Base-by-base conservation (phyloP, 1,140 invertebrate genomes). In the Papilio xuthus region DNA sequence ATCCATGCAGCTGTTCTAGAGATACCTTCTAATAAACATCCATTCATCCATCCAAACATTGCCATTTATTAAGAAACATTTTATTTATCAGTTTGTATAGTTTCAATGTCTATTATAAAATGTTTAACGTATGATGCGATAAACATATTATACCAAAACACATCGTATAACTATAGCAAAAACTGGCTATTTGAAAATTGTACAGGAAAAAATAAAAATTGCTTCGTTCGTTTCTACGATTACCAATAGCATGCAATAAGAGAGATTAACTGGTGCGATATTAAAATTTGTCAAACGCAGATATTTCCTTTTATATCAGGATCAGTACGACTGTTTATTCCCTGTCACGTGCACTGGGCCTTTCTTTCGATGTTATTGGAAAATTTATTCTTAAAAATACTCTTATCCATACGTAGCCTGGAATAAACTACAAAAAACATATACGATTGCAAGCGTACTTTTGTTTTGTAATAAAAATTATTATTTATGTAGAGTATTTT, bases 261-360 rank as follows among this genome's bases (percentile, higher is more conserved):
- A 18, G 15, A 20, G 20, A 60, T 60, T 60, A 60, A 60, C 53
- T 63, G 60, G 60, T 32, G 13, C 60, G 60, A 67, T 28, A 67
- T 67, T 67, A 67, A 67, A 67, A 67, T 28, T 67, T 67, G 60
- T 67, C 60, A 67, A 67, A 28, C 60, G 60, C 60, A 67, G 60
- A 67, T 28, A 60, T 60, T 60, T 18, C 26, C 13, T 67, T 67
- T 67, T 26, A 67, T 28, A 67, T 28, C 60, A 1, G 23, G 12
- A 67, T 60, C 56, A 60, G 13, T 60, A 10, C 60, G 60, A 28
- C 60, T 67, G 60, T 67, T 67, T 67, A 26, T 67, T 32, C 12
- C 60, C 26, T 67, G 60, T 67, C 60, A 67, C 26, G 28, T 28
- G 60, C 60, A 67, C 13, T 67, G 60, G 26, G 60, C 26, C 60